Base-by-base conservation (phyloP, 2,797 vertebrate genomes). In the Bovichtus variegatus region DNA sequence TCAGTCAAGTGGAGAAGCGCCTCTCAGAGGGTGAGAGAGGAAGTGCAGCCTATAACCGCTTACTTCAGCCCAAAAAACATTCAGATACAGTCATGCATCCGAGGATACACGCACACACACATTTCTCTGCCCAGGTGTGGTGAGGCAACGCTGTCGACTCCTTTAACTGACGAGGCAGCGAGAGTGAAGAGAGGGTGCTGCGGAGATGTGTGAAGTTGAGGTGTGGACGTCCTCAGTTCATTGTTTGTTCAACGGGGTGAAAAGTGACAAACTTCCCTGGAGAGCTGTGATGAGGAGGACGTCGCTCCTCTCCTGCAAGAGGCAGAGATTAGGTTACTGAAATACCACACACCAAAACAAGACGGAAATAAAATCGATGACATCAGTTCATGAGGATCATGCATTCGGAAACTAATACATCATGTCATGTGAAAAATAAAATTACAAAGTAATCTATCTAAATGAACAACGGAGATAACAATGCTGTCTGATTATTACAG, bases 51-150 rank as follows among this genome's bases (percentile, higher is more conserved):
- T 38, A 19, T 57, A 47, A 82, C 80, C 74, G 82, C 75, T 82
- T 84, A 69, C 58, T 84, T 76, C 49, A 76, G 85, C 63, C 77
- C 74, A 82, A 74, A n/a, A 84, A 86, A 84, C 81, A 73, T 74
- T 92, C 89, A 92, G 76, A 87, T 76, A 83, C 80, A 69, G 82
- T 87, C 87, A 85, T 86, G 87, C 86, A 90, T 77, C 78, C 53
- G 81, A 85, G 81, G 81, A 80, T 9, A 78, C 46, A 41, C 47
- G 25, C 61, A 53, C 86, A 80, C 74, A 74, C 69, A 71, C 91
- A 92, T 92, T 89, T 91, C 92, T 91, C 81, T 87, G 80, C 77
- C 82, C 81, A 84, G 87, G 76, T 86, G 86, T 51, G 80, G 43
- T 62, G 75, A 83, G 82, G 81, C 76, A 58, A 85, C 5, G 50